Percentiles rank a stretch among this genome's conserved stretches.
These are phyloP conservation scores for Bettongia penicillata DNA, from an alignment of 2,113 vertebrate species.

Conservation along the genomic window DNA sequence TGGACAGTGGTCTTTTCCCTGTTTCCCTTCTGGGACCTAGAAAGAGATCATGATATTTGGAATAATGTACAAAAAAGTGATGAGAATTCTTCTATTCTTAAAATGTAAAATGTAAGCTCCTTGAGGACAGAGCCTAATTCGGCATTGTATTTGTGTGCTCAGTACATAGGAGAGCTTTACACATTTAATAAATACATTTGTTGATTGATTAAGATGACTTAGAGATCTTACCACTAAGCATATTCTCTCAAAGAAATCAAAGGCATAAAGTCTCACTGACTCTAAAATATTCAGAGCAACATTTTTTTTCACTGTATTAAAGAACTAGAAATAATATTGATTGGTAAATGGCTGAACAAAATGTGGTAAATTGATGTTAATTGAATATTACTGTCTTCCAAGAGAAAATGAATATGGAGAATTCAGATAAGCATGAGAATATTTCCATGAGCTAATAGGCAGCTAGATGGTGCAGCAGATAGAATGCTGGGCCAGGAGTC, in stretches of 20 bases:
- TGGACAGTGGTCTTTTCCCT: not conserved
- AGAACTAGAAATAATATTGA: not conserved
- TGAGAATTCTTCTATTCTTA: not conserved
- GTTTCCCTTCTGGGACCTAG: not conserved
- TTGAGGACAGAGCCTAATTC: not conserved
- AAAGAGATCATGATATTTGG: not conserved
- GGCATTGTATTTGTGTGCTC: not conserved
- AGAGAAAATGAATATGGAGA: not conserved
- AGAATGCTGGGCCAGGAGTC: too few relatives aligned
- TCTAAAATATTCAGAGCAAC: not conserved
- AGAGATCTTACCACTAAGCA: not conserved
- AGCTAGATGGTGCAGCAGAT: not conserved
- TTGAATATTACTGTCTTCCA: not conserved
- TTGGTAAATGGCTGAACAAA: not conserved
- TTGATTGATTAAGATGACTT: not conserved
- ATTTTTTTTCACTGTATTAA: not conserved
- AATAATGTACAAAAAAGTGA: not conserved
- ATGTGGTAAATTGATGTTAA: not conserved
- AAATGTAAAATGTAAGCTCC: not conserved
- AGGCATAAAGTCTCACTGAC: not conserved
- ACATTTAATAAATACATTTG: not conserved
- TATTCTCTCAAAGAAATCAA: not conserved
- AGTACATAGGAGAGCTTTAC: not conserved
- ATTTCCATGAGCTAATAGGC: not conserved
- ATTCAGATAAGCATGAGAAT: not conserved